These are phyloP conservation scores for Campylomormyrus numenius DNA, from an alignment of 2,113 vertebrate genomes.

Conservation along the genomic window DNA sequence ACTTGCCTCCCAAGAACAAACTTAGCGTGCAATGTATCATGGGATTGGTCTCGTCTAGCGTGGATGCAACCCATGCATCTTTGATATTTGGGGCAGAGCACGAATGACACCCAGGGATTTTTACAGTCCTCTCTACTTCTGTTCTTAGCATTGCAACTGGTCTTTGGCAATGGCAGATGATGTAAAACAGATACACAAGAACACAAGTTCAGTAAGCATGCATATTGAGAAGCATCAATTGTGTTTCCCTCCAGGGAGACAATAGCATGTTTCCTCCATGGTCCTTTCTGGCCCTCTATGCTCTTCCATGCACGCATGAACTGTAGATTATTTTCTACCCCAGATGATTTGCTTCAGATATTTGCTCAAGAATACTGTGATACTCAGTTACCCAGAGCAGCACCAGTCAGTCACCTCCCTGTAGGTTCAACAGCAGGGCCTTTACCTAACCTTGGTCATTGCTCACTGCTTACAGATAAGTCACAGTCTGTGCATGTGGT, in stretches of 20 bases:
- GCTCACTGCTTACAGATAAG: background rate
- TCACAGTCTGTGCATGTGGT: background rate
- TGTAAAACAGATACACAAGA: background rate
- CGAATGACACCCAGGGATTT: background rate
- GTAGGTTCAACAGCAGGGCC: background rate
- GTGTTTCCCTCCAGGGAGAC: background rate
- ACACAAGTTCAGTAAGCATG: background rate
- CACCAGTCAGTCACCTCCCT: background rate
- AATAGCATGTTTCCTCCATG: background rate
- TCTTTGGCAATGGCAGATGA: background rate
- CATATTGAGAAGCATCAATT: background rate
- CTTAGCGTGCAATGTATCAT: background rate
- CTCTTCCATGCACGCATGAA: background rate
- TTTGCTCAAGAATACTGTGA: background rate
- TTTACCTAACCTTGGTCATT: background rate
- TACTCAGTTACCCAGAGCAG: no score
- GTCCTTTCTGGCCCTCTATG: background rate
- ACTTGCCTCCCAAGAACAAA: background rate
- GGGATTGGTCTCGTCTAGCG: background rate
- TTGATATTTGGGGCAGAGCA: background rate
- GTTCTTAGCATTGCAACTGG: background rate
- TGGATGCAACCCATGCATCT: background rate
- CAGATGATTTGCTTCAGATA: background rate
- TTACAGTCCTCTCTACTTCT: background rate
- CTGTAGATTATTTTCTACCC: background rate